Evolutionary conservation across 1,140 invertebrate genomes (phyloP), one percentile per base, ranked within the genome.

Genomic region (Drosophila truncata): DNA sequence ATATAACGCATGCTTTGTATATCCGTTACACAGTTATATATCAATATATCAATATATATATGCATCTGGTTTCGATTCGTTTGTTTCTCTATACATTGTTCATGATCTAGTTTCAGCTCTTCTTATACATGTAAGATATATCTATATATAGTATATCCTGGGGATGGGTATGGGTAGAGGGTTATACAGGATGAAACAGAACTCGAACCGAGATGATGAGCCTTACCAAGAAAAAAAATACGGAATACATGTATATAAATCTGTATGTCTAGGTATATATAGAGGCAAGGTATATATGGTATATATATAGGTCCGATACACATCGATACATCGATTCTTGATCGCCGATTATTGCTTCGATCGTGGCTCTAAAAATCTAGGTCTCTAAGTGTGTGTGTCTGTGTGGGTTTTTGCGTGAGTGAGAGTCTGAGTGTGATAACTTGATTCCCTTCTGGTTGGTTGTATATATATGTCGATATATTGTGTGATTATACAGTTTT

Each of bases 241-340:
- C 55, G 76, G 79, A 77, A 80, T 86, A 83, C 80, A 87, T 87
- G 60, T 86, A 86, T 87, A 79, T 87, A 71, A 75, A 76, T 78
- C 57, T 82, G 64, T 80, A 63, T 66, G 64, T 82, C 66, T 84
- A 74, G 57, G 67, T 79, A 69, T 82, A 75, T 82, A 69, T 82
- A 75, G 82, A 75, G 75, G 75, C 78, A 78, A 78, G 63, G 63
- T 67, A 69, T 80, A 57, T 74, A 64, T 57, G 69, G 60, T 67
- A 33, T 59, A 50, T 52, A 58, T 61, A 66, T 66, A 62, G 31
- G 52, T 55, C 35, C 52, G 52, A 55, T 55, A 55, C 49, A 50
- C 39, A 64, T 69, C 31, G 44, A 63, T 49, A 50, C 39, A 64
- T 69, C 31, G 44, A 63, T 49, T 44, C 33, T 57, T 70, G 57